Conservation (phyloP, 2,113 vertebrate genomes). For the Galeopterus variegatus region DNA sequence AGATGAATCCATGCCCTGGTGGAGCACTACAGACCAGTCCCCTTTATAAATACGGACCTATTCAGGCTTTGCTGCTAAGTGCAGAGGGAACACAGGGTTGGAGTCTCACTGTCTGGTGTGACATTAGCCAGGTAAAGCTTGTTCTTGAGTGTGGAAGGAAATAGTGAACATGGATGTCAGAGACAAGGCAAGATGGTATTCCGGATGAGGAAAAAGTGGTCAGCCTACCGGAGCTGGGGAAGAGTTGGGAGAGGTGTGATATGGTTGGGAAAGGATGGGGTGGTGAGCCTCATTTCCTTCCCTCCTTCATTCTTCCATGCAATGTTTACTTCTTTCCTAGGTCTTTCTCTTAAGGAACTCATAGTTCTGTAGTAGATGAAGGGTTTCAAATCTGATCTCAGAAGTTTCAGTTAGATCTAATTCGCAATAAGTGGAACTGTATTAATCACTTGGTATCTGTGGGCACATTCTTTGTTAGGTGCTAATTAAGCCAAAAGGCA, state of each 20-base stretch:
- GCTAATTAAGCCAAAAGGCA: slow-evolving; percentile 2
- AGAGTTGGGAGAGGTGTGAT: neutral
- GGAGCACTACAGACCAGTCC: accelerated
- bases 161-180: neutral
- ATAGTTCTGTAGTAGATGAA: neutral
- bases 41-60: too few species aligned
- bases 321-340: neutral
- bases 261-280: neutral
- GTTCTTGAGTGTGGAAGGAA: neutral
- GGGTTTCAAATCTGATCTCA: neutral
- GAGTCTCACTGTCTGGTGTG: neutral
- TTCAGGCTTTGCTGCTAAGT: neutral
- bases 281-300: neutral
- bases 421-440: neutral
- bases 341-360: neutral
- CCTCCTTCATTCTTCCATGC: neutral
- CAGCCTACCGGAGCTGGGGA: neutral
- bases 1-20: neutral
- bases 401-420: neutral
- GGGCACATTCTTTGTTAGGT: slow-evolving; percentile 31
- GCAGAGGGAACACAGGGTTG: neutral
- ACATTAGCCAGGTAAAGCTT: neutral
- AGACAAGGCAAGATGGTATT: neutral
- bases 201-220: neutral
- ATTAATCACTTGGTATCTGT: slow-evolving; percentile 21